Evolutionary conservation across 1,140 invertebrate genomes (phyloP).

Genomic region (Sarcophaga peregrina): DNA sequence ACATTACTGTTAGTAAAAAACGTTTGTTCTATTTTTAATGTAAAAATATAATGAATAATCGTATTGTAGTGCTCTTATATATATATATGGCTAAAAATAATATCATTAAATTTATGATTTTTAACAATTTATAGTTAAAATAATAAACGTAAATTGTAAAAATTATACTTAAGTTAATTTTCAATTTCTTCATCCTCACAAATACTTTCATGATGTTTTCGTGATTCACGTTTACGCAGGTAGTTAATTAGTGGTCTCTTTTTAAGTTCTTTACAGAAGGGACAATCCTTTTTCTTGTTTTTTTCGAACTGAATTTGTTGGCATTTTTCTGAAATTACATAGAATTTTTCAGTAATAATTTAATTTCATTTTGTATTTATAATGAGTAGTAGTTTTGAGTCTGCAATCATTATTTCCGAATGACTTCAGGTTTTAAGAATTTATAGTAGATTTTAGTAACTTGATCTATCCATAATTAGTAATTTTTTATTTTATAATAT

Average conservation of each 20-base stretch:
- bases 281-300: slow-evolving; percentile 67
- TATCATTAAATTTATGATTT: too few relatives aligned
- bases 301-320: slow-evolving; percentile 57
- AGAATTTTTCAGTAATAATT: slow-evolving; percentile 8
- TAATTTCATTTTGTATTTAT: too few relatives aligned
- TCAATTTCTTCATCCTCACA: slow-evolving; percentile 70
- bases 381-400: too few relatives aligned
- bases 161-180: background rate
- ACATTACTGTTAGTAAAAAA: too few relatives aligned
- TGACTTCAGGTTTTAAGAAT: too few relatives aligned
- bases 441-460: background rate
- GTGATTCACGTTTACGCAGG: slow-evolving; percentile 68
- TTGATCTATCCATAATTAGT: too few relatives aligned
- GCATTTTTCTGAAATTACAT: slow-evolving; percentile 62
- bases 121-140: too few relatives aligned
- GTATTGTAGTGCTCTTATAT: slow-evolving; percentile 46
- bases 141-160: too few relatives aligned
- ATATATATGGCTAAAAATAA: too few relatives aligned
- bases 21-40: slow-evolving; percentile 16
- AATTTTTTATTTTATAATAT: too few relatives aligned
- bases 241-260: slow-evolving; percentile 69
- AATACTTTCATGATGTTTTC: slow-evolving; percentile 69
- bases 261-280: slow-evolving; percentile 71
- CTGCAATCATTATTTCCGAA: too few relatives aligned
- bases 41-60: slow-evolving; percentile 47